phyloP scores from a whole-genome alignment of 2,888 invertebrate genomes.

The Agonum fuliginosum region DNA sequence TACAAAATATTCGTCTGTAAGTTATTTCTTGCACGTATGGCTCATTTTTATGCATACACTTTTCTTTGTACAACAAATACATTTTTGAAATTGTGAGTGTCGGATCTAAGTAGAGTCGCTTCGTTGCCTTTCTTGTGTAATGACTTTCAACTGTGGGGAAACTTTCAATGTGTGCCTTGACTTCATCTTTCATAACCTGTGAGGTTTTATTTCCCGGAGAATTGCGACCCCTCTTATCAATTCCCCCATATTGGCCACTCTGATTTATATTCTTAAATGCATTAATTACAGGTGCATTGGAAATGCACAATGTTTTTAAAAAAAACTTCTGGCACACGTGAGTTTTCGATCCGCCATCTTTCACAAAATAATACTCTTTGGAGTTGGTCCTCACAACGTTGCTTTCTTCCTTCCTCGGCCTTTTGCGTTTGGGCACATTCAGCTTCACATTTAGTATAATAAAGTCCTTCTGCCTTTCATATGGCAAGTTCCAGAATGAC shows the following conservation, averaged over 20 bases:
- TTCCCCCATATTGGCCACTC: no score
- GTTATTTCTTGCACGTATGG: no score
- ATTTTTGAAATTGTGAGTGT: neutral
- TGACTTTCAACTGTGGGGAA: constrained; percentile 32
- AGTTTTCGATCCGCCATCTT: neutral
- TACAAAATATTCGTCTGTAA: neutral
- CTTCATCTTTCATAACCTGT: neutral
- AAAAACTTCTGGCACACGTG: neutral
- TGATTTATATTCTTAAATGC: no score
- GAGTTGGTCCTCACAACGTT: neutral
- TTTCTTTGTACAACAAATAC: neutral
- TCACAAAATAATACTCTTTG: neutral
- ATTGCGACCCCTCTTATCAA: no score
- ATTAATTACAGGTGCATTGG: no score
- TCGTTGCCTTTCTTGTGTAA: constrained; percentile 17
- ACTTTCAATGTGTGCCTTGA: constrained; percentile 23
- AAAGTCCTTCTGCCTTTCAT: no score
- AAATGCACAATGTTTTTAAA: neutral
- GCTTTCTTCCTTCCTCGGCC: neutral
- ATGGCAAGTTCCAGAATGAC: no score
- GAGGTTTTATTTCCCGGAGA: neutral
- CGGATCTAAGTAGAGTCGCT: constrained; percentile 7
- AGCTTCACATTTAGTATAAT: no score
- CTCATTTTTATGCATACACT: no score
- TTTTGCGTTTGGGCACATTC: neutral